Evolutionary conservation across 2,113 vertebrate genomes (phyloP).

Genomic region (Pycnonotus jocosus): DNA sequence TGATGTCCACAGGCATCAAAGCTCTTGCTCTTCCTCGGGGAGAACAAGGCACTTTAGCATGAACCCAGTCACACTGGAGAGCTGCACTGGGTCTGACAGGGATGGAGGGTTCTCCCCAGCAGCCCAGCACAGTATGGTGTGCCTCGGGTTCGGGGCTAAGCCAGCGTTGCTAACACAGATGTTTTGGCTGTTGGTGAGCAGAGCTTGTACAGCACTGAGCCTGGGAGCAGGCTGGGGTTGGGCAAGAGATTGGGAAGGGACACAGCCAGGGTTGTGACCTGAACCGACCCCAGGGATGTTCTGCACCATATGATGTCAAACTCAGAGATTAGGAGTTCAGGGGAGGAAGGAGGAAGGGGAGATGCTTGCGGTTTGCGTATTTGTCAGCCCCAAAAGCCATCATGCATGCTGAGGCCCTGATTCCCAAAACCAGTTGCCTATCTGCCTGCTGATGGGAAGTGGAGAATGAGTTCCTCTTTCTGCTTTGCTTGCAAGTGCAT

Average conservation of each 20-base stretch:
- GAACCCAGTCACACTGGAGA: background rate
- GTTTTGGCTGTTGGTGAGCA: background rate
- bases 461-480: slow-evolving; percentile 17
- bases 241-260: background rate
- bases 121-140: background rate
- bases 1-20: accelerated
- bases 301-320: background rate
- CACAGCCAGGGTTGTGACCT: background rate
- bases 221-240: background rate
- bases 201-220: background rate
- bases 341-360: background rate
- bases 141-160: background rate
- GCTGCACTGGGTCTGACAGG: background rate
- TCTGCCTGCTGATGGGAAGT: background rate
- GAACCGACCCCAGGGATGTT: background rate
- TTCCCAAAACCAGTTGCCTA: background rate
- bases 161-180: accelerated
- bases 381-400: background rate
- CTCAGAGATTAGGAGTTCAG: background rate
- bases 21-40: accelerated
- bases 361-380: background rate
- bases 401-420: accelerated
- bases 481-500: background rate
- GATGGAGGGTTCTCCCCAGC: background rate
- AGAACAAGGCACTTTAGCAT: background rate